Percentiles rank a stretch among this genome's conserved stretches.
Evolutionary conservation across 2,888 invertebrate species (phyloP).

Genomic region (Alitta virens): DNA sequence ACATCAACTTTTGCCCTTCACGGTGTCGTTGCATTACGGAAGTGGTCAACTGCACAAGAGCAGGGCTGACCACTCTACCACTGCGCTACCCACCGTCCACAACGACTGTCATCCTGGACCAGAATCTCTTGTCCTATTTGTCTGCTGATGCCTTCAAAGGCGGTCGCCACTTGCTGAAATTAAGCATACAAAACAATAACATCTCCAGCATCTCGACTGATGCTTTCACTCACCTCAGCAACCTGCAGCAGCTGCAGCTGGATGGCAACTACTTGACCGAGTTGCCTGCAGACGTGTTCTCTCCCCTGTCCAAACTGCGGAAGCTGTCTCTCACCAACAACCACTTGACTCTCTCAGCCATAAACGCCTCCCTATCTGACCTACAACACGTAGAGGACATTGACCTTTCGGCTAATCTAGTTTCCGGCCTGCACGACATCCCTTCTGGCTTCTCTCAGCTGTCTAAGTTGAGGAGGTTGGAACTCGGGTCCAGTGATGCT

Average conservation of each 20-base stretch:
- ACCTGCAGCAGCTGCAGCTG: neutral
- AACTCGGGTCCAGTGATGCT: conserved; percentile 1
- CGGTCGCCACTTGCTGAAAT: neutral
- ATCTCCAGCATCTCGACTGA: neutral
- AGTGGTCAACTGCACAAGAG: conserved; percentile 3
- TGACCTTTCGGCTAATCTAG: conserved; percentile 2
- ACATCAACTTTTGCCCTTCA: neutral
- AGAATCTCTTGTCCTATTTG: neutral
- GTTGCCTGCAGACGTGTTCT: conserved; percentile 1
- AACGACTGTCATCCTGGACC: conserved; percentile 1
- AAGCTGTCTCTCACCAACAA: conserved; percentile 4
- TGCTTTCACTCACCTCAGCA: conserved; percentile 6
- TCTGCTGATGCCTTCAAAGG: conserved; percentile 7
- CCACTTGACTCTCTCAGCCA: neutral
- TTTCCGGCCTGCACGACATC: neutral
- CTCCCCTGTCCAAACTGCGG: neutral
- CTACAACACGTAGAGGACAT: conserved; percentile 4
- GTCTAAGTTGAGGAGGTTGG: conserved; percentile 4
- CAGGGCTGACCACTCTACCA: neutral
- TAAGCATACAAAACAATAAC: conserved; percentile 9
- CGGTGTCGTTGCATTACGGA: conserved; percentile 5
- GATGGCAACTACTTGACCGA: conserved; percentile 3
- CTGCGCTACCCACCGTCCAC: conserved; percentile 3
- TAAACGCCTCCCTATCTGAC: conserved; percentile 4
- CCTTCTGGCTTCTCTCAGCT: conserved; percentile 9